These are phyloP conservation scores for Steinernema hermaphroditum DNA, from an alignment of 2,888 invertebrate genomes.

Conservation along the genomic window DNA sequence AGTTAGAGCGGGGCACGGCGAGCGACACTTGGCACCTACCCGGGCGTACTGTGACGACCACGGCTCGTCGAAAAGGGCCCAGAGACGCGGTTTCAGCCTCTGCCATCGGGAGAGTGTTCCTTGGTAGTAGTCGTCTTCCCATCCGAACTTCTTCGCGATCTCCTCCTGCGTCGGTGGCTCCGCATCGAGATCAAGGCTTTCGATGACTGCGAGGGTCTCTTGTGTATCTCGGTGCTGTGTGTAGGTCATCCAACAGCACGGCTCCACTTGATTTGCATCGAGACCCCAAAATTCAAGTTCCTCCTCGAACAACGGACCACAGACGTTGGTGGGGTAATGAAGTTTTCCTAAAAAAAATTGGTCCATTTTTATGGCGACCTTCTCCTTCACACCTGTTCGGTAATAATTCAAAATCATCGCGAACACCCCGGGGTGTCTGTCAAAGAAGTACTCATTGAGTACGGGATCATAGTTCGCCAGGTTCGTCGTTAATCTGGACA, in stretches of 20 bases:
- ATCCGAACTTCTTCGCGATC: constrained; percentile 93
- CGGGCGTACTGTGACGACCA: constrained; percentile 90
- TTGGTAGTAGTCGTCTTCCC: constrained; percentile 86
- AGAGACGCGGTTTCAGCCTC: constrained; percentile 90
- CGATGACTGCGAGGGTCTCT: constrained; percentile 94
- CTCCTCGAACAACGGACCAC: constrained; percentile 97
- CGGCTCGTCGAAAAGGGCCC: constrained; percentile 98
- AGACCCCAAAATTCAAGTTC: constrained; percentile 83
- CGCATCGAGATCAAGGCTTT: constrained; percentile 87
- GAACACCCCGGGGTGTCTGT: constrained; percentile 87
- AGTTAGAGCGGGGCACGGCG: neutral
- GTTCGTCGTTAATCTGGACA: constrained; percentile 79
- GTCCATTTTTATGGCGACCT: neutral
- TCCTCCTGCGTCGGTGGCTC: constrained; percentile 82
- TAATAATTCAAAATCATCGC: constrained; percentile 92
- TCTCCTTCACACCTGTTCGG: constrained; percentile 63
- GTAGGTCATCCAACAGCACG: constrained; percentile 99
- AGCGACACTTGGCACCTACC: constrained; percentile 39
- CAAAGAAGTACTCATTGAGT: constrained; percentile 99
- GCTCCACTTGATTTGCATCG: constrained; percentile 98
- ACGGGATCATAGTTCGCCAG: constrained; percentile 98
- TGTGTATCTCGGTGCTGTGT: constrained; percentile 83
- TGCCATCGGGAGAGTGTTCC: constrained; percentile 76
- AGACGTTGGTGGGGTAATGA: constrained; percentile 98
- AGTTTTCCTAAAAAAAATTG: constrained; percentile 68